Evolutionary conservation across 2,888 invertebrate species (phyloP), one percentile per base, ranked within the genome.

Genomic region (Plutella xylostella): DNA sequence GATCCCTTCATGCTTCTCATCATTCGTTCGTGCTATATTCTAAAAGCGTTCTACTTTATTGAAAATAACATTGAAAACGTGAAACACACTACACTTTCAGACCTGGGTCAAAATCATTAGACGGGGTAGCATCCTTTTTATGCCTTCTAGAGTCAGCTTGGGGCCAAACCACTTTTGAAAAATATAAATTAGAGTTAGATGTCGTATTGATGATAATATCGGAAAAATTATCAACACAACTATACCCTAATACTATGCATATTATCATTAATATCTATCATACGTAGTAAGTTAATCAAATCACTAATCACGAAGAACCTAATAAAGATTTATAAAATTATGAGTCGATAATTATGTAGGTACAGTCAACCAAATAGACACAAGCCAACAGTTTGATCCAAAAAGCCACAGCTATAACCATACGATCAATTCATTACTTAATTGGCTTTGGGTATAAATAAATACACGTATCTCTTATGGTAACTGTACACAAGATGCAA

Each of bases 151-250:
- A 58, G 21, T 65, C 72, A 1, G 68, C 74, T 18, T 68, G 74
- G 57, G 78, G 77, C 69, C 73, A 74, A 51, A 70, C 69, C 63
- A 73, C 77, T 76, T 47, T 20, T 37, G 49, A 35, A 38, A 39
- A 11, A 30, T 7, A 30, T 9, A 2, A 31, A 9, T 15, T 4
- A 28, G 2, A 6, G 5, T 30, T 28, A 28, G 15, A 30, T 4
- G 17, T 17, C n/a, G n/a, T n/a, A n/a, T n/a, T n/a, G n/a, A 4
- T 12, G 9, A 6, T 7, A 3, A 14, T 15, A 12, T 11, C 11
- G 17, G 3, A 17, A 30, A 28, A 41, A 28, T 11, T 28, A 30
- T 17, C 5, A 7, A 15, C 4, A 4, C 2, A 22, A 11, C 22
- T 28, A 12, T 19, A 35, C 35, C 11, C 15, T 9, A 34, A 28